Conservation (phyloP, 2,797 vertebrate species). For the Lycodopsis pacificus region DNA sequence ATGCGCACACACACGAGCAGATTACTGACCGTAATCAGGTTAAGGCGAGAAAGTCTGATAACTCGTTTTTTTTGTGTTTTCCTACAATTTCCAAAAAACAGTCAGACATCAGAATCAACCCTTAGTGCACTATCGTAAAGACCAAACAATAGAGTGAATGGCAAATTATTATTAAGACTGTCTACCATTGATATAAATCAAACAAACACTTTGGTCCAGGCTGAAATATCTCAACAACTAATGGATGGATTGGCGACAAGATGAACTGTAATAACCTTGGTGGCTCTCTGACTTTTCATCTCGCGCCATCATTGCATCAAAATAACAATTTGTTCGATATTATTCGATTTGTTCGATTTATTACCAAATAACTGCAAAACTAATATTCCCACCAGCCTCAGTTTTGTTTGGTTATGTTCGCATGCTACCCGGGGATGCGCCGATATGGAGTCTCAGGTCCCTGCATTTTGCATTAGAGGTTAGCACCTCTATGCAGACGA, state of each 20-base stretch:
- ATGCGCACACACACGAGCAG: constrained; percentile 31
- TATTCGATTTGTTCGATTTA: no score
- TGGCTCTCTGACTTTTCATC: background rate
- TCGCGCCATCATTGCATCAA: background rate
- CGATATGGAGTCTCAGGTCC: no score
- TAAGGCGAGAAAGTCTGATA: constrained; percentile 58
- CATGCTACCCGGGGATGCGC: background rate
- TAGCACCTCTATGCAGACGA: background rate
- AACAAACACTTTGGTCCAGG: background rate
- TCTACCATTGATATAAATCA: constrained; percentile 6
- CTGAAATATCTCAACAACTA: constrained; percentile 2
- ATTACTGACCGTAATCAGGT: constrained; percentile 63
- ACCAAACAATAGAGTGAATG: background rate
- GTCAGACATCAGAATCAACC: background rate
- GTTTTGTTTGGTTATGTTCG: background rate
- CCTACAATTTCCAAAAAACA: constrained; percentile 24
- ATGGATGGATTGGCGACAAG: no score
- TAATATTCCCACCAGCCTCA: background rate
- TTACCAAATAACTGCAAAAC: background rate
- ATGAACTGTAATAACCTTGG: background rate
- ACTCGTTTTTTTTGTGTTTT: constrained; percentile 48
- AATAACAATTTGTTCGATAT: background rate
- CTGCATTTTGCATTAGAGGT: no score
- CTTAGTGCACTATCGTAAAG: background rate
- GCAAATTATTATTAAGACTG: background rate